A percentile compares a stretch with the other conserved stretches of the same genome.
Evolutionary conservation across 2,888 invertebrate species (phyloP).

Genomic region (Tridacna gigas): DNA sequence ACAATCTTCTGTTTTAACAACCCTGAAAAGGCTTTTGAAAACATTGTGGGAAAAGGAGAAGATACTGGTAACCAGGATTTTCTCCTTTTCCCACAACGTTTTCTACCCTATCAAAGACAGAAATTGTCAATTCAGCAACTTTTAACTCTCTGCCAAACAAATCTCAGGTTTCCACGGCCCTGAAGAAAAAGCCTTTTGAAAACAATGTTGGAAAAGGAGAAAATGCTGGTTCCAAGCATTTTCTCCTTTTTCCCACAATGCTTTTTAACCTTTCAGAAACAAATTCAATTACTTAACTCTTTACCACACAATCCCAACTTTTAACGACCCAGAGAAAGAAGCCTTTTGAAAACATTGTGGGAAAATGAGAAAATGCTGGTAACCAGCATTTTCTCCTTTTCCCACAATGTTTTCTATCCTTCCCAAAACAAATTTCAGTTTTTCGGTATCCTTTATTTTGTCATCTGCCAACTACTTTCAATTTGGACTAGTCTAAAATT

Average conservation of each 20-base stretch:
- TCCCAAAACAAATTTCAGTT: no score
- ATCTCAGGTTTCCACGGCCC: neutral
- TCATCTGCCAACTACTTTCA: no score
- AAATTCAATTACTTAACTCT: neutral
- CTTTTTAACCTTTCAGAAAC: neutral
- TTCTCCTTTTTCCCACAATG: slow-evolving; percentile 6
- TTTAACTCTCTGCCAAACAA: no score
- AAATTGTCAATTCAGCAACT: no score
- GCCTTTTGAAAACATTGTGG: neutral
- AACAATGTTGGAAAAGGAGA: slow-evolving; percentile 1
- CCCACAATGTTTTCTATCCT: neutral
- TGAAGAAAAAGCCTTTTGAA: neutral
- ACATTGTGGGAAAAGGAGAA: neutral
- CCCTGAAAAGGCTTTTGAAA: no score
- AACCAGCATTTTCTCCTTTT: neutral
- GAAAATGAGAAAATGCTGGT: neutral
- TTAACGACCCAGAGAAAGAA: neutral
- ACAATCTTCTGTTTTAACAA: no score
- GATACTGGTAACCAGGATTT: neutral
- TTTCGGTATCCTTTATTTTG: no score
- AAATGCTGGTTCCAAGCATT: neutral
- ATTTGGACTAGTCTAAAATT: no score
- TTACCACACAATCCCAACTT: neutral
- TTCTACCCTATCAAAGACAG: no score
- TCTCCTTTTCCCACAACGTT: no score